Evolutionary conservation across 2,888 invertebrate species (phyloP), one percentile per base, ranked within the genome.

Genomic region (Deroplatys truncata): DNA sequence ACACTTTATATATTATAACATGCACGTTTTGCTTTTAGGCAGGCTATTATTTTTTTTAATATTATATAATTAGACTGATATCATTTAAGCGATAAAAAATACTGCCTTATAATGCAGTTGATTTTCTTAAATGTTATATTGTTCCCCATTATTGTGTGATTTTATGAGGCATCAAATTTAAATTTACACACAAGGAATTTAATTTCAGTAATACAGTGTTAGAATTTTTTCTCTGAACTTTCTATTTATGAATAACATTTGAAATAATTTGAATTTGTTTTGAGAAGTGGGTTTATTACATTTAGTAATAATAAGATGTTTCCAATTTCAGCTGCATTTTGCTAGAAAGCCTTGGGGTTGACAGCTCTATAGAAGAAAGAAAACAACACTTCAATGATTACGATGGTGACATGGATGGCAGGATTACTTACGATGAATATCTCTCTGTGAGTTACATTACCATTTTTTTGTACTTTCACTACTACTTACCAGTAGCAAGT

Each of bases 351-450:
- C 92, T 95, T 35, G 95, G 95, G 0, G 95, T 95, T 90, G 94
- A 94, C 91, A 94, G 93, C 84, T 91, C 93, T 1, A 93, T 94
- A 93, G 95, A 95, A 43, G 91, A 92, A 0, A 93, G 95, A 49
- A 94, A 94, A 91, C 93, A 94, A 89, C 94, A 94, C 91, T 95
- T 95, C 91, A 94, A 93, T 43, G 92, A 91, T 1, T 94, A 94
- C 0, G 95, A 95, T 92, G 93, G 93, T 0, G 95, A 95, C 92
- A 93, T 93, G 91, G 95, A 95, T 89, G 95, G 95, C 3, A 95
- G 95, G 94, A 94, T 95, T 91, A 95, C 94, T 1, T 95, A 95
- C 90, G 95, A 95, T 86, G 95, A 95, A 91, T 95, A 95, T 92
- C 92, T 95, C 90, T 94, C 94, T 92, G 95, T 94, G 92, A 92